Conservation (phyloP, 2,888 invertebrate genomes). For the Poecilobothrus nobilitatus region DNA sequence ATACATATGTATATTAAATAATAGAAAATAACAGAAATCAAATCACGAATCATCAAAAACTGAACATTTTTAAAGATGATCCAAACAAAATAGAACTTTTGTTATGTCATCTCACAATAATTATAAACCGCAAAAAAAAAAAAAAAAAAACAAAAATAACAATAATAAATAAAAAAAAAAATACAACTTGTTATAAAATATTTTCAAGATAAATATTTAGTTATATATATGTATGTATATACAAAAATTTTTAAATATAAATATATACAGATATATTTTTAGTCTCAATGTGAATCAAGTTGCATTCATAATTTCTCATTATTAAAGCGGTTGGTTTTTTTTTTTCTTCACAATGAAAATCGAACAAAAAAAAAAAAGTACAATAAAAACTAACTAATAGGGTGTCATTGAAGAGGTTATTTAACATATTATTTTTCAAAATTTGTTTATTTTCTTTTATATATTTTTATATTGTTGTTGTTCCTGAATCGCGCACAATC, state of each 20-base stretch:
- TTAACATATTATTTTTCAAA: too few relatives aligned
- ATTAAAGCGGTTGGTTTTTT: not conserved
- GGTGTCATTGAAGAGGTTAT: slow-evolving; percentile 6
- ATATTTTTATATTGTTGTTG: not conserved
- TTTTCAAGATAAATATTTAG: not conserved
- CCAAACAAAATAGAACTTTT: not conserved
- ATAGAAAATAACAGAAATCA: too few relatives aligned
- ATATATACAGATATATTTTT: not conserved
- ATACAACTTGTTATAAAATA: slow-evolving; percentile 1
- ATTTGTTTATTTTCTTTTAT: not conserved
- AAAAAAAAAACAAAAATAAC: too few relatives aligned
- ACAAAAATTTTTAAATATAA: too few relatives aligned
- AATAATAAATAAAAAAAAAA: too few relatives aligned
- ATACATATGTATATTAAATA: too few relatives aligned
- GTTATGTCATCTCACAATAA: not conserved
- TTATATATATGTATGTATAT: not conserved
- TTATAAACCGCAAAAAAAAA: not conserved
- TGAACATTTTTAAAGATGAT: not conserved
- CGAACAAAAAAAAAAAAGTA: not conserved
- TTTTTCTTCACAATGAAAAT: not conserved
- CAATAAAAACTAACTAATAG: not conserved
- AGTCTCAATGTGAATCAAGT: not conserved
- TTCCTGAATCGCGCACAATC: slow-evolving; percentile 1
- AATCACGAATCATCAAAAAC: not conserved
- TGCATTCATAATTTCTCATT: not conserved